Base-by-base conservation (phyloP, 2,113 vertebrate species). In the Apteryx mantelli region DNA sequence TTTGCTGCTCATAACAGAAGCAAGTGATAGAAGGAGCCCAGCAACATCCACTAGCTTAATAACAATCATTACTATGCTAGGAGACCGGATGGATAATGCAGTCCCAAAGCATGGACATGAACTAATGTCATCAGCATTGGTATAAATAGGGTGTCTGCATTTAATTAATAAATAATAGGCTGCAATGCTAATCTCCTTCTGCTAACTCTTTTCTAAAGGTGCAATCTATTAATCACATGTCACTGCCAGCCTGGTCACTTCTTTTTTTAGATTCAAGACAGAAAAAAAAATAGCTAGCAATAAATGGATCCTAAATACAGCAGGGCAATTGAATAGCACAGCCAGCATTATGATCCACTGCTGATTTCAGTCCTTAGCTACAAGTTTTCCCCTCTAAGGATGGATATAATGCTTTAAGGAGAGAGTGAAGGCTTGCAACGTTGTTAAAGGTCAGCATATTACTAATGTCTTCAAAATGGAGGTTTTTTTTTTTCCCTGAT, bases 81-180 rank as follows among this genome's bases (percentile, higher is more conserved):
- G 58, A 93, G 70, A 85, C 70, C 0, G 70, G 91, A 87, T 77
- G 86, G 95, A 88, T 95, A 95, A 95, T 77, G 92, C 84, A 85
- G 81, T 89, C 91, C 66, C 84, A 77, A 91, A 96, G 82, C 63
- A 92, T 25, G 74, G 94, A 91, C 7, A 34, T 86, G 93, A 96
- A 81, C 87, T 94, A 97, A 95, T 97, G 89, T 88, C 91, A 97
- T 96, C 97, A 86, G 78, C 89, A 80, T 83, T 91, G 89, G 91
- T 94, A 95, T 97, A 97, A 97, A 95, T 95, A 97, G 83, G 63
- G 71, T 95, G 91, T 91, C 96, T 96, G 94, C 89, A 95, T 97
- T 96, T 97, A 97, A 97, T 97, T 97, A 97, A 97, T 97, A 97
- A 97, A 96, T 97, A 97, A 97, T 97, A 95, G 78, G 84, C 95